phyloP scores from a whole-genome alignment of 92 coral and sea anemone genomes.

The Porites lobata region DNA sequence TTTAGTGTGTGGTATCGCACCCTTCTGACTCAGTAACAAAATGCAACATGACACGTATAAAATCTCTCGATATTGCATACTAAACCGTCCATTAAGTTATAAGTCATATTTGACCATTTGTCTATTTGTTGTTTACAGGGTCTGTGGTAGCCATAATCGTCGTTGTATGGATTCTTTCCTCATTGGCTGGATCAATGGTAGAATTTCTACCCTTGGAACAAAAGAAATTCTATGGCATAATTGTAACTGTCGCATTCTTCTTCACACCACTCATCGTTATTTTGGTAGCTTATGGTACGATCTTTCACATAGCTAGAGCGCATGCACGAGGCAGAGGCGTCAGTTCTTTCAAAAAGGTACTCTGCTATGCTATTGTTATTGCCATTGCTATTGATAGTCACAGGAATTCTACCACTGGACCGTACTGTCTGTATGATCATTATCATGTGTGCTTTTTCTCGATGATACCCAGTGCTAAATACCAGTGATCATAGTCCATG shows the following conservation, averaged over 20 bases:
- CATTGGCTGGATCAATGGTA: slow-evolving; percentile 55
- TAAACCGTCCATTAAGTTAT: too few species aligned
- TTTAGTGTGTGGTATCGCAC: too few species aligned
- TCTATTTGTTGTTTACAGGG: slow-evolving; percentile 5
- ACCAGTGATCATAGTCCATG: too few species aligned
- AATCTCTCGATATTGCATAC: too few species aligned
- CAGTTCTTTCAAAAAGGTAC: slow-evolving; percentile 85
- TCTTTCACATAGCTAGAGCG: slow-evolving; percentile 87
- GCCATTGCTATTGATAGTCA: too few species aligned
- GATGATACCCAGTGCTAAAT: too few species aligned
- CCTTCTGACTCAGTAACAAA: too few species aligned
- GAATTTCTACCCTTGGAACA: background rate
- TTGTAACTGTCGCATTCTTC: slow-evolving; percentile 64
- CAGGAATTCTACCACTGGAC: too few species aligned
- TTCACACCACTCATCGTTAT: slow-evolving; percentile 74
- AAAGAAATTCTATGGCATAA: slow-evolving; percentile 47
- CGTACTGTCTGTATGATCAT: too few species aligned
- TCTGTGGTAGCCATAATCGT: slow-evolving; percentile 32
- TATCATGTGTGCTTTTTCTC: too few species aligned
- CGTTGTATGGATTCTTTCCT: slow-evolving; percentile 74
- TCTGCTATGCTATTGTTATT: background rate
- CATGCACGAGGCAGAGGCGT: slow-evolving; percentile 88
- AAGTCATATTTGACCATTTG: too few species aligned
- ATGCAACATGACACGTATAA: too few species aligned
- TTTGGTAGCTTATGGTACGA: slow-evolving; percentile 73